Evolutionary conservation across 2,113 vertebrate genomes (phyloP).

Genomic region (Sorex araneus): DNA sequence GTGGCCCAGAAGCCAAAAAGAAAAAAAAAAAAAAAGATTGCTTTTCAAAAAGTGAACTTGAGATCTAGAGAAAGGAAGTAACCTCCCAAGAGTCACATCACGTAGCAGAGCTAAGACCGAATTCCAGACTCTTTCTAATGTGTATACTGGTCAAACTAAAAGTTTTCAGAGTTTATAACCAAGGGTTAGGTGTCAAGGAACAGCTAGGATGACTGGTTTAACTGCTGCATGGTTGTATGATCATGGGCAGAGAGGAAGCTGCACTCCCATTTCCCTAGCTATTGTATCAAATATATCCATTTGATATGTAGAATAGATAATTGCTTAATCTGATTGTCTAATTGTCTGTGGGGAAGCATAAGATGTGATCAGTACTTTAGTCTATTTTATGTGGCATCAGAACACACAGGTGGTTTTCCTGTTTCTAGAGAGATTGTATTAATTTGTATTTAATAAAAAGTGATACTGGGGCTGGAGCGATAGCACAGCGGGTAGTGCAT

Average conservation of each 20-base stretch:
- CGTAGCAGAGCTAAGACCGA: not conserved
- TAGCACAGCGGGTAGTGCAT: no score
- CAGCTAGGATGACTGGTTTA: conserved; percentile 2
- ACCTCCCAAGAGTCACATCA: not conserved
- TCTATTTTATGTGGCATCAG: not conserved
- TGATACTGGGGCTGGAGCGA: no score
- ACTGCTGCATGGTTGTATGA: not conserved
- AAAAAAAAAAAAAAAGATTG: not conserved
- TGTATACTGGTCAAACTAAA: not conserved
- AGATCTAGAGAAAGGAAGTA: conserved; percentile 45
- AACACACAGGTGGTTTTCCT: not conserved
- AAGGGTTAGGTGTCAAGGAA: conserved; percentile 9
- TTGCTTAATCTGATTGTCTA: not conserved
- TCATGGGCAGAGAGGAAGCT: not conserved
- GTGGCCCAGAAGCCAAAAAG: no score
- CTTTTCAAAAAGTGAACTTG: conserved; percentile 52
- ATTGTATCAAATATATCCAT: not conserved
- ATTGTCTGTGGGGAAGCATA: not conserved
- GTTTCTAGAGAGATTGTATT: conserved; percentile 55
- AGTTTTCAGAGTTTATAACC: not conserved
- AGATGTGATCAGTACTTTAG: not conserved
- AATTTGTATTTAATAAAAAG: conserved; percentile 63
- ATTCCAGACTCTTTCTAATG: not conserved
- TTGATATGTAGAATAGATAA: not conserved
- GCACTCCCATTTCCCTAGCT: not conserved